phyloP scores from a whole-genome alignment of 1,140 invertebrate genomes.

The Philopotamus ludificatus region DNA sequence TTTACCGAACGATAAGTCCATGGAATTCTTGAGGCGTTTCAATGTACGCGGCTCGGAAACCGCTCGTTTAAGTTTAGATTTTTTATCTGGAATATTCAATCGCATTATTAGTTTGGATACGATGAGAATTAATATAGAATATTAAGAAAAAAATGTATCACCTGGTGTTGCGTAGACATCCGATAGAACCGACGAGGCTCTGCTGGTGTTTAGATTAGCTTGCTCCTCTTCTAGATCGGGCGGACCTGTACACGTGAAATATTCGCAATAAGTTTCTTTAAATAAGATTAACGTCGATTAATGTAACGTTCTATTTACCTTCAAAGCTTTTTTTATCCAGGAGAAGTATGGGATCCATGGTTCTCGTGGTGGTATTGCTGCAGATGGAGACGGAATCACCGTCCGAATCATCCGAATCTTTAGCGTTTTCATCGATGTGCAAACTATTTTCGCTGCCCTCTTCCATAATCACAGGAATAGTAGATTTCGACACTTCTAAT shows the following conservation, averaged over 20 bases:
- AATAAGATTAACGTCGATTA: background rate
- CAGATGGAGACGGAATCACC: slow-evolving; percentile 34
- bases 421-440: background rate
- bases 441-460: background rate
- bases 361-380: slow-evolving; percentile 42
- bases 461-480: slow-evolving; percentile 29
- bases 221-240: slow-evolving; percentile 16
- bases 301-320: slow-evolving; percentile 40
- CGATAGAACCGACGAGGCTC: slow-evolving; percentile 3
- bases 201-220: background rate
- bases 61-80: too few species aligned
- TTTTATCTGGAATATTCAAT: too few species aligned
- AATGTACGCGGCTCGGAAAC: too few species aligned
- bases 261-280: background rate
- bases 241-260: slow-evolving; percentile 2
- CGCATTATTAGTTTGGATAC: too few species aligned
- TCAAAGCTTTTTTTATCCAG: slow-evolving; percentile 47
- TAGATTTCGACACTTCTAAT: slow-evolving; percentile 25
- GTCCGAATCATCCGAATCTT: slow-evolving; percentile 15
- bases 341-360: slow-evolving; percentile 46
- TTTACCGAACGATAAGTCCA: too few species aligned
- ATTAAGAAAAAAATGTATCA: too few species aligned
- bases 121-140: too few species aligned
- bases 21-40: too few species aligned
- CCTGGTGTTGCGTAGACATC: background rate